phyloP scores from a whole-genome alignment of 2,797 vertebrate species.

The Rhincodon typus region DNA sequence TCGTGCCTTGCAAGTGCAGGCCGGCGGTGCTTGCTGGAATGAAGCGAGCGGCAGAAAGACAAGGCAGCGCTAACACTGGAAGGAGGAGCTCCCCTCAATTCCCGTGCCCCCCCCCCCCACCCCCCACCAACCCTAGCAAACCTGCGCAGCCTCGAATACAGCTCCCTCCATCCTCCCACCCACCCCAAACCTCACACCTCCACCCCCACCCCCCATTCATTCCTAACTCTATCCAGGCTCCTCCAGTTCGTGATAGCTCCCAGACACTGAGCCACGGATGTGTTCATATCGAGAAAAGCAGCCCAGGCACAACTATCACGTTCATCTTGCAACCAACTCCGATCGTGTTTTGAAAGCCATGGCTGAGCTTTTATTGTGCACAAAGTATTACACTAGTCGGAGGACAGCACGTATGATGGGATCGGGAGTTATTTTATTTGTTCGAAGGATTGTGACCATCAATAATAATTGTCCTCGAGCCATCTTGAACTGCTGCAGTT shows the following conservation, averaged over 20 bases:
- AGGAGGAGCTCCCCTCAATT: slow-evolving; percentile 44
- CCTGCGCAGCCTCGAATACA: slow-evolving; percentile 4
- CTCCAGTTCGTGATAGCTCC: not conserved
- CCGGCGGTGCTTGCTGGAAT: not conserved
- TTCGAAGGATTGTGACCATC: not conserved
- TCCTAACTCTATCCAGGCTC: not conserved
- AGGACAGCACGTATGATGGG: not conserved
- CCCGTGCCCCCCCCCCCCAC: not conserved
- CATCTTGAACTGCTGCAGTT: not conserved
- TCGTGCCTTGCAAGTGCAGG: not conserved
- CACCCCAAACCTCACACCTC: not conserved
- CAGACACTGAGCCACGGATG: not conserved
- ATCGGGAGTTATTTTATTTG: not conserved
- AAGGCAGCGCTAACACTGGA: slow-evolving; percentile 36
- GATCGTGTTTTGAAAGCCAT: not conserved
- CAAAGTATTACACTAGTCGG: not conserved
- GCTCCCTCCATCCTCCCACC: not conserved
- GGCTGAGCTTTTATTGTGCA: not conserved
- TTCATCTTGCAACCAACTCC: not conserved
- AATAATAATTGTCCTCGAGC: not conserved
- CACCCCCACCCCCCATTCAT: not conserved
- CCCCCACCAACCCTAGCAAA: not conserved
- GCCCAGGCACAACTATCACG: not conserved
- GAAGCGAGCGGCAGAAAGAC: not conserved
- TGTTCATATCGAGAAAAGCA: not conserved